Evolutionary conservation across 2,888 invertebrate species (phyloP), one percentile per base, ranked within the genome.

Genomic region (Halictus quadricinctus): DNA sequence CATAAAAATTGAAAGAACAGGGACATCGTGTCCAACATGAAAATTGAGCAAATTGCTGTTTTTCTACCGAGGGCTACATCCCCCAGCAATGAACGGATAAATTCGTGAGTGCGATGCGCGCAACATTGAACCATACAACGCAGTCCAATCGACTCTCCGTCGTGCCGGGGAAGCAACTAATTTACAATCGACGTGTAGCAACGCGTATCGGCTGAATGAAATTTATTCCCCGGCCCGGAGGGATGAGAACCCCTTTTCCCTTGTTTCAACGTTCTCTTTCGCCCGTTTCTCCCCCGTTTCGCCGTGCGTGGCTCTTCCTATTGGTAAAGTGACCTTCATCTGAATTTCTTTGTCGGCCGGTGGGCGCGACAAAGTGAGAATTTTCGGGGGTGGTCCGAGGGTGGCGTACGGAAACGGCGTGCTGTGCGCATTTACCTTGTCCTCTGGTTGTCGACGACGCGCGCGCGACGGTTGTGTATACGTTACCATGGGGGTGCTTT

Each of bases 291-390:
- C 60, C n/a, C 66, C 66, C 25, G 72, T 54, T 41, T 43, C 13
- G 48, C 69, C 48, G 41, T n/a, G 25, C 64, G 29, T 43, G n/a
- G 72, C 78, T 79, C 87, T 79, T 88, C 88, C 79, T 79, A 83
- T 88, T 86, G 88, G 86, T 85, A 90, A 89, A 91, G 91, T 90
- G 92, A 92, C 91, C 92, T 92, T 92, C 91, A 89, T 91, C 87
- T 85, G 86, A 92, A 91, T 92, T 90, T 90, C 90, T 89, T 89
- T 90, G 89, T 90, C 88, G 84, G 76, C 79, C 80, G 66, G 75
- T 54, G 75, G 36, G 21, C 48, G 15, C 46, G 46, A 54, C 50
- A n/a, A 75, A 41, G 80, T n/a, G 81, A 76, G 78, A 72, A 73
- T 54, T 72, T 46, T 76, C 76, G 21, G 60, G n/a, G n/a, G 15